Conservation (phyloP, 1,140 invertebrate genomes). For the Drosophila willistoni region DNA sequence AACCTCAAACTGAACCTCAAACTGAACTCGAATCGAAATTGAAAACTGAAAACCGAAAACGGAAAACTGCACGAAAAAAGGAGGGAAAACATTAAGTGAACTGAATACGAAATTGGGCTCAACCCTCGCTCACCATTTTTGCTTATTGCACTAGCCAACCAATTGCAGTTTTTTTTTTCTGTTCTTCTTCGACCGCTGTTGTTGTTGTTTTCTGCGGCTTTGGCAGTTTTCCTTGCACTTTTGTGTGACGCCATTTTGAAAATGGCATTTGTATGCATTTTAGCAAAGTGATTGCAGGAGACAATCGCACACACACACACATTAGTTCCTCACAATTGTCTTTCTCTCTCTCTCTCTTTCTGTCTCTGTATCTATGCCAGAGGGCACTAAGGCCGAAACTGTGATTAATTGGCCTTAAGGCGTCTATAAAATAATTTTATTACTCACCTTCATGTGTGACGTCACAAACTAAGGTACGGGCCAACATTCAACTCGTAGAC, state of each 20-base stretch:
- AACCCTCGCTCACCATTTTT: background rate
- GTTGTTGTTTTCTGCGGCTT: slow-evolving; percentile 45
- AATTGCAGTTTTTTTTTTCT: slow-evolving; percentile 28
- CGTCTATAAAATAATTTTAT: background rate
- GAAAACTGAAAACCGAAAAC: slow-evolving; percentile 12
- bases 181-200: slow-evolving; percentile 38
- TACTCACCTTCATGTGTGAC: background rate
- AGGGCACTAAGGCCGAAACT: background rate
- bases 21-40: slow-evolving; percentile 15
- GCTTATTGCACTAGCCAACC: background rate
- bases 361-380: background rate
- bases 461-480: background rate
- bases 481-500: background rate
- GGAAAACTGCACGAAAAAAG: slow-evolving; percentile 9
- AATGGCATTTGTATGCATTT: slow-evolving; percentile 54
- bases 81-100: background rate
- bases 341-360: background rate
- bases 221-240: slow-evolving; percentile 46
- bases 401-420: slow-evolving; percentile 43
- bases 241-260: slow-evolving; percentile 74
- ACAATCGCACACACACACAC: background rate
- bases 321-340: background rate
- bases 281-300: background rate
- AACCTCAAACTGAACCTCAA: slow-evolving; percentile 1
- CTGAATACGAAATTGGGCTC: background rate